Evolutionary conservation across 2,797 vertebrate species (phyloP).

Genomic region (Falco naumanni): DNA sequence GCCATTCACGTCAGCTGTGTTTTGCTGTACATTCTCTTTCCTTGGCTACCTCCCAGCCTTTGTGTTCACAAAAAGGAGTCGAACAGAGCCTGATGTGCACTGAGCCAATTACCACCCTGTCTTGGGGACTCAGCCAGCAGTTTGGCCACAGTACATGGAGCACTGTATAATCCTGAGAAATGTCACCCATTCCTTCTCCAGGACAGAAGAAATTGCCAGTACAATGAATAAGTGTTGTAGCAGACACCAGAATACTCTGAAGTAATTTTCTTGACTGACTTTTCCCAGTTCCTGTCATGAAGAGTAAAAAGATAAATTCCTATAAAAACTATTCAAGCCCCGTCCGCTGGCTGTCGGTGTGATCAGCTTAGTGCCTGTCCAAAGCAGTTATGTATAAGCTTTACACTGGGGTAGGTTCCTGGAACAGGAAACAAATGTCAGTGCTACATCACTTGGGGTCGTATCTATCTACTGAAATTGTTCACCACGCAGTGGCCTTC

Average conservation of each 20-base stretch:
- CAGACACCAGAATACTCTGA: neutral
- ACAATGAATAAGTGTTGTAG: neutral
- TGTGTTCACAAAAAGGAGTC: neutral
- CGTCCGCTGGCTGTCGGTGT: neutral
- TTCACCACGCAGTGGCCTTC: neutral
- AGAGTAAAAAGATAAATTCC: constrained; percentile 4
- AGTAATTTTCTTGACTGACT: neutral
- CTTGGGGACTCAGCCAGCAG: neutral
- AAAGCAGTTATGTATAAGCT: neutral
- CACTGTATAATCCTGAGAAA: neutral
- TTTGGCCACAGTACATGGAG: neutral
- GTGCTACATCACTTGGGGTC: neutral
- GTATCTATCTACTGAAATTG: neutral
- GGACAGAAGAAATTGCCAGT: neutral
- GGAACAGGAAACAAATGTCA: neutral
- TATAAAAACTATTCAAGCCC: neutral
- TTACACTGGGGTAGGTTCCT: neutral
- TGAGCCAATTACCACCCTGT: neutral
- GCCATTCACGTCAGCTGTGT: neutral
- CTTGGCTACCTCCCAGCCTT: constrained; percentile 3
- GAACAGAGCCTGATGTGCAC: neutral
- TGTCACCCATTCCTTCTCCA: neutral
- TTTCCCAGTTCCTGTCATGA: neutral
- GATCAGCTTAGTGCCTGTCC: neutral
- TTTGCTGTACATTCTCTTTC: constrained; percentile 22